Base-by-base conservation (phyloP, 2,888 invertebrate genomes). In the Andrena hattorfiana region DNA sequence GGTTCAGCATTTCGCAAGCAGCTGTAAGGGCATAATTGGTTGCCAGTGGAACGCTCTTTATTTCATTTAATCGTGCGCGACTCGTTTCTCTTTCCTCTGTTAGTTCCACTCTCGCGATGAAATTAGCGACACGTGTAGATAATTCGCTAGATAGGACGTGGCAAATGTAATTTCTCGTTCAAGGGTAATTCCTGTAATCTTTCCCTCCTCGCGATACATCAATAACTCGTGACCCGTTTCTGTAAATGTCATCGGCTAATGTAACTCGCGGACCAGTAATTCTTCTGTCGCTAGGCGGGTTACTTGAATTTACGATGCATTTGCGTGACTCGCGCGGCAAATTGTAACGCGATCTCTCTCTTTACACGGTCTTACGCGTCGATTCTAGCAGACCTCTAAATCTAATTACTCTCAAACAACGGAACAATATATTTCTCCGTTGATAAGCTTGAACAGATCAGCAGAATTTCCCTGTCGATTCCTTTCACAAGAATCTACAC, bases 151-250 rank as follows among this genome's bases (percentile, higher is more conserved):
- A n/a, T 51, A 51, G n/a, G 51, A 51, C 54, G 7, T 28, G 32
- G 30, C 23, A 23, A 32, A 35, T 56, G 23, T 23, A 56, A 48
- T 56, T 35, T 16, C 6, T 13, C 10, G n/a, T 62, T 51, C 51
- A n/a, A 62, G 49, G 20, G 16, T 48, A 68, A 48, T 60, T 67
- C 26, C 32, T 28, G 48, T 66, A 54, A 74, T 75, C 64, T 49
- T 35, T 69, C 10, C 49, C 8, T 23, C 42, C 20, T 16, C 42
- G 28, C 56, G 64, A 59, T 49, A 10, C 13, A 64, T 64, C 64
- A 64, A 16, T 64, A 16, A 42, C 68, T 42, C 60, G 70, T 67
- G 76, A 76, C 76, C 68, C 26, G 49, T 32, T 64, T 64, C 42
- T 59, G 59, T 32, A 59, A 28, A 79, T 42, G 32, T 42, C 59